A percentile compares a stretch with the other conserved stretches of the same genome.
These are phyloP conservation scores for Orchesella cincta DNA, from an alignment of 1,140 invertebrate genomes.

Conservation along the genomic window DNA sequence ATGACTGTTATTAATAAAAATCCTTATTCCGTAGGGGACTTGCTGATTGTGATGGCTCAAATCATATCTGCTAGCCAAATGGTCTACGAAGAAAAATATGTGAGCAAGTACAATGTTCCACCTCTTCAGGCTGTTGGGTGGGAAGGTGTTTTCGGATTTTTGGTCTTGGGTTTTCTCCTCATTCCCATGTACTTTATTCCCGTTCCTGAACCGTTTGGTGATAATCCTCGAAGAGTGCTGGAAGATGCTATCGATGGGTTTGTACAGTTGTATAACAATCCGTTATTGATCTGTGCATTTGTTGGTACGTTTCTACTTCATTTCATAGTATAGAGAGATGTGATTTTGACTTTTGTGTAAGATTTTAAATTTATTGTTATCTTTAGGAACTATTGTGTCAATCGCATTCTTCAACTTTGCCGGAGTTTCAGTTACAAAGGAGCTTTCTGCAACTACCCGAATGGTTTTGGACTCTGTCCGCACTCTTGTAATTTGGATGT, in stretches of 20 bases:
- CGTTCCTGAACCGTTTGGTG: slow-evolving; percentile 71
- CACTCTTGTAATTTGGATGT: slow-evolving; percentile 85
- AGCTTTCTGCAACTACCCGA: slow-evolving; percentile 85
- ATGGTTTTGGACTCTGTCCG: slow-evolving; percentile 89
- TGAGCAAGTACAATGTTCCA: slow-evolving; percentile 78
- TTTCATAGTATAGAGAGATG: neutral
- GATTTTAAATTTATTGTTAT: slow-evolving; percentile 3
- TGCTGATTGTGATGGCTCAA: slow-evolving; percentile 87
- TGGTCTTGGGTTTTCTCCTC: slow-evolving; percentile 70
- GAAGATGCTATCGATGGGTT: slow-evolving; percentile 86
- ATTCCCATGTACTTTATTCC: slow-evolving; percentile 84
- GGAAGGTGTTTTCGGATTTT: slow-evolving; percentile 89
- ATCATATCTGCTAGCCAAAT: slow-evolving; percentile 88
- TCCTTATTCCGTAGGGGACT: slow-evolving; percentile 68
- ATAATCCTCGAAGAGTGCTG: slow-evolving; percentile 73
- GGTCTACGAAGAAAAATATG: slow-evolving; percentile 91
- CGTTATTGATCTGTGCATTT: slow-evolving; percentile 65
- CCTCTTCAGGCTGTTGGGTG: slow-evolving; percentile 84
- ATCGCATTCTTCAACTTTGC: slow-evolving; percentile 97
- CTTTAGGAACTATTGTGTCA: slow-evolving; percentile 77
- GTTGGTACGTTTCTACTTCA: slow-evolving; percentile 61
- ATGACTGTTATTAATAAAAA: too few species aligned
- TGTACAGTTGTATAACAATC: slow-evolving; percentile 73
- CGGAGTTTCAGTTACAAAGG: slow-evolving; percentile 93
- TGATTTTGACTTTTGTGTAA: neutral